Evolutionary conservation across 2,113 vertebrate species (phyloP).

Genomic region (Isichthys henryi): DNA sequence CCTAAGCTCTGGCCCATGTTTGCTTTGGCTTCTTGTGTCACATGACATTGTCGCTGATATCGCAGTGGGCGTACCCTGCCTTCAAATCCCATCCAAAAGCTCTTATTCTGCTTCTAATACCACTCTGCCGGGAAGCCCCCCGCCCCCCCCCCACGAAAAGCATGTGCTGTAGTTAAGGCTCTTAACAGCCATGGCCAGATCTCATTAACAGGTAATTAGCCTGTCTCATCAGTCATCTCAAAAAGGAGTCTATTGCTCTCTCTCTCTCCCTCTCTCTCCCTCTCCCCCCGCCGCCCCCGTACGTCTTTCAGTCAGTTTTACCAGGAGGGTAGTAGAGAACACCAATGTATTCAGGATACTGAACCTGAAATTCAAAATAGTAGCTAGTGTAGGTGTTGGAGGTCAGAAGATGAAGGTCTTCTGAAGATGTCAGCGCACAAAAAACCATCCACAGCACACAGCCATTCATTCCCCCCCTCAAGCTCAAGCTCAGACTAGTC

Average conservation of each 20-base stretch:
- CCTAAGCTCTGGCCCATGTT: neutral
- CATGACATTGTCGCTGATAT: neutral
- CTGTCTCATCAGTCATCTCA: neutral
- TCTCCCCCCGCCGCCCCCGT: neutral
- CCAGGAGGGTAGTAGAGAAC: neutral
- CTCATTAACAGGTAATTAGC: neutral
- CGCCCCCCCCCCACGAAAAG: neutral
- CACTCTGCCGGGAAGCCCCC: neutral
- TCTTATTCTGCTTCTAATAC: neutral
- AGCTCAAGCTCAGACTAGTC: neutral
- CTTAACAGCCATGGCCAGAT: neutral
- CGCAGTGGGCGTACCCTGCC: neutral
- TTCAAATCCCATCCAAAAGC: neutral
- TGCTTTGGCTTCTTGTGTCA: neutral
- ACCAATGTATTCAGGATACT: neutral
- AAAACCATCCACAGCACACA: neutral
- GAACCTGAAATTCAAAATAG: neutral
- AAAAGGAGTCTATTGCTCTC: neutral
- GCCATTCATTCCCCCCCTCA: neutral
- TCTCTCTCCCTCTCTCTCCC: neutral
- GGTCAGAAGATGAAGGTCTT: neutral
- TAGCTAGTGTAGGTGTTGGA: neutral
- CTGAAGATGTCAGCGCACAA: neutral
- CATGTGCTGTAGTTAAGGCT: neutral
- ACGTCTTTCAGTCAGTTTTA: neutral